These are phyloP conservation scores for Epinephelus awoara DNA, from an alignment of 2,797 vertebrate species.

Conservation along the genomic window DNA sequence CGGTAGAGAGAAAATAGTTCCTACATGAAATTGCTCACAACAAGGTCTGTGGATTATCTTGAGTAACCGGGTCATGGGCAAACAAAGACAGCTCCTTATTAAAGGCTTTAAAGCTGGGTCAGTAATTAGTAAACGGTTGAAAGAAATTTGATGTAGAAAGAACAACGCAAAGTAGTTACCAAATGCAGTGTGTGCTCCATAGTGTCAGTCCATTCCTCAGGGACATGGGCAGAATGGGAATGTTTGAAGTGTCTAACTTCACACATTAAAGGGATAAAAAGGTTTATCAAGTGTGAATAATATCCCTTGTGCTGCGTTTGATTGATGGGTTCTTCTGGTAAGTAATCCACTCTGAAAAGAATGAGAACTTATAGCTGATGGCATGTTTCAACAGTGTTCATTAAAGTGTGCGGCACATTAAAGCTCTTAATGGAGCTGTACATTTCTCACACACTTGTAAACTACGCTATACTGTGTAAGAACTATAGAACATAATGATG, in stretches of 20 bases:
- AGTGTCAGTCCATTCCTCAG: constrained; percentile 36
- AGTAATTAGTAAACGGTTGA: constrained; percentile 13
- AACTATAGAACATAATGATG: neutral
- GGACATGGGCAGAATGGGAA: constrained; percentile 19
- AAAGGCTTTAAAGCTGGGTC: neutral
- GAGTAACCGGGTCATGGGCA: too few species aligned
- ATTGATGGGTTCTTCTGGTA: constrained; percentile 51
- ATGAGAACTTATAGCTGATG: constrained; percentile 35
- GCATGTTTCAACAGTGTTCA: constrained; percentile 49
- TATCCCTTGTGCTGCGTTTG: constrained; percentile 47
- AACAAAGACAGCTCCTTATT: neutral
- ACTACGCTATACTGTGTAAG: constrained; percentile 1
- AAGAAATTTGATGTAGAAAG: constrained; percentile 15
- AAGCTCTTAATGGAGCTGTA: constrained; percentile 23
- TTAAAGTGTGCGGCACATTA: constrained; percentile 31
- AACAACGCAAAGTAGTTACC: constrained; percentile 26
- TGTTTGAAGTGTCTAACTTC: constrained; percentile 54
- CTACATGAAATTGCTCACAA: too few species aligned
- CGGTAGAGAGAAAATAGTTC: too few species aligned
- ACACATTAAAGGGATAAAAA: constrained; percentile 56
- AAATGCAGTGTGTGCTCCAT: constrained; percentile 8
- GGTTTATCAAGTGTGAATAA: constrained; percentile 60
- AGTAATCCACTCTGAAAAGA: constrained; percentile 38
- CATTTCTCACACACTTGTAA: constrained; percentile 1
- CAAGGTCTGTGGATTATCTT: too few species aligned